phyloP scores from a whole-genome alignment of 2,797 vertebrate genomes.

The Tadarida brasiliensis region DNA sequence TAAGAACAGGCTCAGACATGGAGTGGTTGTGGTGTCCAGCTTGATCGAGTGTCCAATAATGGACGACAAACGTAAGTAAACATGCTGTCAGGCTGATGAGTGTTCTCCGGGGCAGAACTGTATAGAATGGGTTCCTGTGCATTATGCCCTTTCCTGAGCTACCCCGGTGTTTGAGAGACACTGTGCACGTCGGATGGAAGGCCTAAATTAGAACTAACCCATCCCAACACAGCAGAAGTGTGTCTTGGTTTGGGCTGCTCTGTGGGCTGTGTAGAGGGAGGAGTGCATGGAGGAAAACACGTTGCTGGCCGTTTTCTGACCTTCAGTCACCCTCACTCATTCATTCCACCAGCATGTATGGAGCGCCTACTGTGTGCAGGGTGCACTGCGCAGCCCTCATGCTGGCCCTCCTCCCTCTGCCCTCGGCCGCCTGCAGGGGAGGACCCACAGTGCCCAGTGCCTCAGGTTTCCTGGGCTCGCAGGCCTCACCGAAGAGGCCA shows the following conservation, averaged over 20 bases:
- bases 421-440: background rate
- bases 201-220: background rate
- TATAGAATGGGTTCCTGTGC: background rate
- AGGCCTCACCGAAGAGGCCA: background rate
- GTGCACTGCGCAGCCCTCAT: accelerated
- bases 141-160: accelerated
- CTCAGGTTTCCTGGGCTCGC: background rate
- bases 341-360: accelerated
- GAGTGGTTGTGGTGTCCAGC: accelerated
- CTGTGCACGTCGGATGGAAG: background rate
- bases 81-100: accelerated
- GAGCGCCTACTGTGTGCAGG: background rate
- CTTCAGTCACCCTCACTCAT: too few relatives aligned
- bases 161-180: background rate
- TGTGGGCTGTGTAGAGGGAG: background rate
- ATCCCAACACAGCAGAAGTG: background rate
- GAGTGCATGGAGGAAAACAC: accelerated
- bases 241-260: background rate
- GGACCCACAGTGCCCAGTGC: background rate
- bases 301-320: background rate
- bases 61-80: background rate
- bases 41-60: accelerated
- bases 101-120: background rate
- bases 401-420: too few relatives aligned
- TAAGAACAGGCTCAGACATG: background rate